These are phyloP conservation scores for Macrosoma leucophasiata DNA, from an alignment of 2,888 invertebrate genomes.

Conservation along the genomic window DNA sequence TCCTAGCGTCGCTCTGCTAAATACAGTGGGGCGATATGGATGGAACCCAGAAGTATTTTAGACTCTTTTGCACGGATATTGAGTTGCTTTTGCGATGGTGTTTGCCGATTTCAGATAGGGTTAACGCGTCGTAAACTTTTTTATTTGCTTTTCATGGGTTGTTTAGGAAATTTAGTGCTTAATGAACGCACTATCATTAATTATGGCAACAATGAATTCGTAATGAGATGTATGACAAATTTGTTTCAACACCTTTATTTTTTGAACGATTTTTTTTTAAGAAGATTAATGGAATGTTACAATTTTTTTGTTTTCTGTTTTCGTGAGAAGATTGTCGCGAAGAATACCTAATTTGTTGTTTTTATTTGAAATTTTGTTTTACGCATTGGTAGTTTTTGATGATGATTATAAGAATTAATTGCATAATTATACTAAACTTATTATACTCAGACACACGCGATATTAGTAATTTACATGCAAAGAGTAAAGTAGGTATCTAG, in stretches of 20 bases:
- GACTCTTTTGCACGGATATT: background rate
- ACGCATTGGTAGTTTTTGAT: no score
- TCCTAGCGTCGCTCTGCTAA: slow-evolving; percentile 29
- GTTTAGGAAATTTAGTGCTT: slow-evolving; percentile 58
- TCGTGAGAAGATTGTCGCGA: no score
- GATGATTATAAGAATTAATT: no score
- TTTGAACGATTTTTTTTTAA: no score
- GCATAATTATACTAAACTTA: no score
- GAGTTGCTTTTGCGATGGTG: slow-evolving; percentile 7
- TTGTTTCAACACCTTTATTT: slow-evolving; percentile 24
- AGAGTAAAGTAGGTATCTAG: no score
- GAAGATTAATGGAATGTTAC: no score
- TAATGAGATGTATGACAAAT: slow-evolving; percentile 45
- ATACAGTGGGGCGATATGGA: slow-evolving; percentile 16
- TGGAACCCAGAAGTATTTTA: background rate
- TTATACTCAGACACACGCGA: no score
- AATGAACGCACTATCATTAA: slow-evolving; percentile 40
- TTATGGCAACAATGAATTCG: slow-evolving; percentile 41
- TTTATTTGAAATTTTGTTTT: no score
- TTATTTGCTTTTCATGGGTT: slow-evolving; percentile 60
- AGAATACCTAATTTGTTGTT: no score
- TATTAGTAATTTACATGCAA: no score
- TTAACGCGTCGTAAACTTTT: slow-evolving; percentile 60
- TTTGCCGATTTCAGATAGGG: slow-evolving; percentile 34
- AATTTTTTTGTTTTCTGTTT: no score